Evolutionary conservation across 1,140 invertebrate genomes (phyloP).

Genomic region (Pectinophora gossypiella): DNA sequence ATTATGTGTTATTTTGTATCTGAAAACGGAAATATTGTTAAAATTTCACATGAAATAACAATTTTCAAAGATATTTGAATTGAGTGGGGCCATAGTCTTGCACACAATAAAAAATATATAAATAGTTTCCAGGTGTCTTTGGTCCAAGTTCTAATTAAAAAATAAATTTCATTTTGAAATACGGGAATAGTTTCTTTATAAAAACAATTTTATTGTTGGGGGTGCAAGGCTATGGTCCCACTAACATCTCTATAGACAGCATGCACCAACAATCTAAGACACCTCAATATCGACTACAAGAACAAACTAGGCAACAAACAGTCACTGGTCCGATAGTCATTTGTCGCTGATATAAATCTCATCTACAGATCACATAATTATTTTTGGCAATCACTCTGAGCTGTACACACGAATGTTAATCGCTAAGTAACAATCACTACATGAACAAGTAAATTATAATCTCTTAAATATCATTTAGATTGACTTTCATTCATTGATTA

Average conservation of each 20-base stretch:
- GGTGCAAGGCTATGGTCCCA: too few relatives aligned
- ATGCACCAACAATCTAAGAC: constrained; percentile 69
- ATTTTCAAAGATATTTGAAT: constrained; percentile 19
- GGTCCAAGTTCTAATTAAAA: too few relatives aligned
- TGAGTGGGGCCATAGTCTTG: background rate
- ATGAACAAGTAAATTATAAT: background rate
- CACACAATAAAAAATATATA: too few relatives aligned
- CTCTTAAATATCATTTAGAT: background rate
- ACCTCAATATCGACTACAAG: constrained; percentile 52
- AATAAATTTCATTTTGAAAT: too few relatives aligned
- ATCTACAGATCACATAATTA: constrained; percentile 64
- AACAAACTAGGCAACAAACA: constrained; percentile 64
- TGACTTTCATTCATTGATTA: background rate
- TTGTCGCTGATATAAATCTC: constrained; percentile 43
- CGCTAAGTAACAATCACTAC: constrained; percentile 1
- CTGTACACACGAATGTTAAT: constrained; percentile 21
- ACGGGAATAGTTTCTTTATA: too few relatives aligned
- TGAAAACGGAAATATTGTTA: constrained; percentile 44
- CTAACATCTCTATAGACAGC: constrained; percentile 37
- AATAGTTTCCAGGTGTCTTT: too few relatives aligned
- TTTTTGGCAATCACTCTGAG: constrained; percentile 62
- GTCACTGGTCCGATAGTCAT: constrained; percentile 62
- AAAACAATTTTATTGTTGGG: too few relatives aligned
- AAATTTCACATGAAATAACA: constrained; percentile 58
- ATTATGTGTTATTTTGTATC: constrained; percentile 11